These are phyloP conservation scores for Andrena praecox DNA, from an alignment of 2,888 invertebrate species.

Conservation along the genomic window DNA sequence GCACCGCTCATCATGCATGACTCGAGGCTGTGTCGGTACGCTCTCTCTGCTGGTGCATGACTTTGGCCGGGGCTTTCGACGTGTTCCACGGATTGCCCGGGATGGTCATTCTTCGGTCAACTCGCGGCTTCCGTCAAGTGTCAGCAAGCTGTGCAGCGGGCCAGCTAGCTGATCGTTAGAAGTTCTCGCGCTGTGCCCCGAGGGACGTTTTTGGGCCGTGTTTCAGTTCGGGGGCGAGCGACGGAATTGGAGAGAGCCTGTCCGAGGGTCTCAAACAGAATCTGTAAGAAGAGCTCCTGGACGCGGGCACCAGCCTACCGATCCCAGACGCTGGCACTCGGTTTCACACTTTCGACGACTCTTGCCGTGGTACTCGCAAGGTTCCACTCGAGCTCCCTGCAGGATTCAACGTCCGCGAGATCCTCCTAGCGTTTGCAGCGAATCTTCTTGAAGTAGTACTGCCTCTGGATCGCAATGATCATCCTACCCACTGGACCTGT, in stretches of 20 bases:
- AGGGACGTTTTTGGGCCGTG: no score
- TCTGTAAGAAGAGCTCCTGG: no score
- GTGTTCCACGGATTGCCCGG: constrained; percentile 18
- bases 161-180: no score
- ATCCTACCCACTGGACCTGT: constrained; percentile 32
- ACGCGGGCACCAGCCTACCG: neutral
- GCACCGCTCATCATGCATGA: constrained; percentile 73
- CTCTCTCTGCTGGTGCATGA: constrained; percentile 40
- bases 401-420: neutral
- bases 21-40: constrained; percentile 46
- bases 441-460: constrained; percentile 50
- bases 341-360: neutral
- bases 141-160: neutral
- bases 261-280: no score
- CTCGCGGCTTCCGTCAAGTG: constrained; percentile 2
- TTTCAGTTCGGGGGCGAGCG: no score
- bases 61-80: constrained; percentile 31
- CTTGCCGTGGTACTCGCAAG: neutral
- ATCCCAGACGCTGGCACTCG: no score
- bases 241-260: no score
- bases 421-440: constrained; percentile 40
- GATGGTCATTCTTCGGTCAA: constrained; percentile 30
- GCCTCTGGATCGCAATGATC: constrained; percentile 29
- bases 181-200: no score
- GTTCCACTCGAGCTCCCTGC: neutral